Evolutionary conservation across 2,888 invertebrate genomes (phyloP), one percentile per base, ranked within the genome.

Genomic region (Danaus chrysippus): DNA sequence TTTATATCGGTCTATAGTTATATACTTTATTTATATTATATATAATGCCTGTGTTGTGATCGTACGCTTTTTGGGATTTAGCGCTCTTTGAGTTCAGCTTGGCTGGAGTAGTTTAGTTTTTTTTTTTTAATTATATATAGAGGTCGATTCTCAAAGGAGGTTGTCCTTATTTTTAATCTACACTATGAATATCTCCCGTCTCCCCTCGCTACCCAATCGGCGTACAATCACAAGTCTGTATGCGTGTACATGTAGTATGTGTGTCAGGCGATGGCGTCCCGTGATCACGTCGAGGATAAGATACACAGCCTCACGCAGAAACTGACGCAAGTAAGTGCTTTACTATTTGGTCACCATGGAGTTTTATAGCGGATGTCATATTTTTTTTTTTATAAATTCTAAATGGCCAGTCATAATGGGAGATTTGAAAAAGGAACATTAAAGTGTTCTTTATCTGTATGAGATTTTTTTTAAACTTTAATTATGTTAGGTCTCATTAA

Each of bases 231-330:
- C 81, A 83, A 77, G 84, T 83, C 75, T 78, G 78, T 79, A 78
- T 78, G 83, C 82, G 83, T 83, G 77, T 84, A 73, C 90, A 90
- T 90, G 83, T 75, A 82, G 81, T 91, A 83, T 88, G 81, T 91
- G 89, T 90, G 87, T 79, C 92, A 94, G 94, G 94, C 94, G 82
- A 93, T 93, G 91, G 93, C 93, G 92, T 92, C 93, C 83, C 93
- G 94, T 84, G 94, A 94, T 78, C 92, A 93, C 92, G 93, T 93
- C 85, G 94, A 94, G 91, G 94, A 94, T 92, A 93, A 94, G 93
- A 93, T 94, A 84, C 93, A 93, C 92, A 88, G 92, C 91, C 92
- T 94, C 88, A 92, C 93, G 84, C 93, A 93, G 93, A 93, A 94
- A 89, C 91, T 94, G 83, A 91, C 93, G 86, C 93, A 93, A 92